Evolutionary conservation across 2,888 invertebrate genomes (phyloP), one percentile per base, ranked within the genome.

Genomic region (Melinopterus prodromus): DNA sequence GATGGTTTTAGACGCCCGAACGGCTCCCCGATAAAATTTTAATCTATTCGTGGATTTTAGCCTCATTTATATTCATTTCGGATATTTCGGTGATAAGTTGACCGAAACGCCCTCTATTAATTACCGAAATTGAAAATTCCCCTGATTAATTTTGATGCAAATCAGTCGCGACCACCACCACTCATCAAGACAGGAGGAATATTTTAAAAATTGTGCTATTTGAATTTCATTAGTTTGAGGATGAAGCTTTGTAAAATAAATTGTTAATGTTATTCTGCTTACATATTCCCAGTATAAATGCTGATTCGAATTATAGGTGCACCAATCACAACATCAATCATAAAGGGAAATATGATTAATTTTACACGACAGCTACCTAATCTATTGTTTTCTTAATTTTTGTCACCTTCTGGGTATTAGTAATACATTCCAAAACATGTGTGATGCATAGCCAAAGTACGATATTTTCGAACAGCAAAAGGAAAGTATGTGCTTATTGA

Each of bases 51-150:
- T 36, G 74, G 74, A 35, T 74, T 74, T 74, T 74, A 35, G 74
- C 74, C 74, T 74, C 74, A 74, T 74, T 37, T 74, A 74, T 74
- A 74, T 74, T 74, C 74, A 74, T 74, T 74, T 74, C 74, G 74
- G 74, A 74, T 37, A 35, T 35, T 35, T 35, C 74, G 36, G 74
- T 74, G 74, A 74, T 74, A 74, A 74, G 74, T 74, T 74, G 37
- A 37, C 74, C 74, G 74, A 74, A 37, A 74, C 35, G 37, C 37
- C 74, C 36, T 37, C 74, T 74, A 74, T 74, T 74, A 74, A 74
- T 74, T 74, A 35, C 36, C 37, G 35, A 74, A 74, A 74, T 74
- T 74, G 37, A 74, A 74, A 74, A 74, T 74, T 74, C 74, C 37
- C 74, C 53, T 53, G 53, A 53, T 53, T 53, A 53, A 53, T 53